phyloP scores from a whole-genome alignment of 2,888 invertebrate species.

The Nesidiocoris tenuis region DNA sequence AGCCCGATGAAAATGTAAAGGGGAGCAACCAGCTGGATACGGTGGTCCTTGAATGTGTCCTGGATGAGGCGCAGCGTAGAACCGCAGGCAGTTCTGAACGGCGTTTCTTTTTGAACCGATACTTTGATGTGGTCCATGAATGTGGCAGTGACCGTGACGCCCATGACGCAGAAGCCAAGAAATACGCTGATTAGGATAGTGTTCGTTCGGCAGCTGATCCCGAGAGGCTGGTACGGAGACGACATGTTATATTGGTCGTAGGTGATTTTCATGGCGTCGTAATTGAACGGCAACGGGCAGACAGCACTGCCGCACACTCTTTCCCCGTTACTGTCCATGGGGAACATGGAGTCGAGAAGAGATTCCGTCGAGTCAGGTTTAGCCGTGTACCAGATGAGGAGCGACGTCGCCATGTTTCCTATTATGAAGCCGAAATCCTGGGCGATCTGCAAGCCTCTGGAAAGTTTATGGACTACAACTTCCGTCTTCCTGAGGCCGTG shows the following conservation, averaged over 20 bases:
- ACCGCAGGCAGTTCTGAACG: constrained; percentile 47
- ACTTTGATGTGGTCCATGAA: constrained; percentile 60
- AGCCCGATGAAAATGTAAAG: constrained; percentile 78
- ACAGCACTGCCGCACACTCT: constrained; percentile 63
- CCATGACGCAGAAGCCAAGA: constrained; percentile 56
- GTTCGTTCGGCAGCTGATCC: constrained; percentile 54
- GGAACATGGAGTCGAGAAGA: constrained; percentile 58
- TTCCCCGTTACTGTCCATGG: constrained; percentile 58
- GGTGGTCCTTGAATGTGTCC: constrained; percentile 62
- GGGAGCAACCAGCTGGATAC: constrained; percentile 70
- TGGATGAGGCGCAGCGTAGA: constrained; percentile 56
- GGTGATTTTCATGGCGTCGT: neutral
- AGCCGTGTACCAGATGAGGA: constrained; percentile 54
- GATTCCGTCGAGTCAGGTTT: constrained; percentile 48
- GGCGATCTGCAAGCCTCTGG: constrained; percentile 60
- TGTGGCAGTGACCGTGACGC: constrained; percentile 57
- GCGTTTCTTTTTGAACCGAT: constrained; percentile 59
- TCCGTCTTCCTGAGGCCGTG: constrained; percentile 48
- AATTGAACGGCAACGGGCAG: constrained; percentile 56
- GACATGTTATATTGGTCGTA: constrained; percentile 15
- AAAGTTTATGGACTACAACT: constrained; percentile 56
- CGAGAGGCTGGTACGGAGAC: constrained; percentile 5
- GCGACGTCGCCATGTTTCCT: constrained; percentile 59
- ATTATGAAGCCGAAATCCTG: constrained; percentile 62
- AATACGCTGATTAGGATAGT: constrained; percentile 56